A percentile compares a stretch with the other conserved stretches of the same genome.
These are phyloP conservation scores for Aleiodes alternator DNA, from an alignment of 2,888 invertebrate species.

Conservation along the genomic window DNA sequence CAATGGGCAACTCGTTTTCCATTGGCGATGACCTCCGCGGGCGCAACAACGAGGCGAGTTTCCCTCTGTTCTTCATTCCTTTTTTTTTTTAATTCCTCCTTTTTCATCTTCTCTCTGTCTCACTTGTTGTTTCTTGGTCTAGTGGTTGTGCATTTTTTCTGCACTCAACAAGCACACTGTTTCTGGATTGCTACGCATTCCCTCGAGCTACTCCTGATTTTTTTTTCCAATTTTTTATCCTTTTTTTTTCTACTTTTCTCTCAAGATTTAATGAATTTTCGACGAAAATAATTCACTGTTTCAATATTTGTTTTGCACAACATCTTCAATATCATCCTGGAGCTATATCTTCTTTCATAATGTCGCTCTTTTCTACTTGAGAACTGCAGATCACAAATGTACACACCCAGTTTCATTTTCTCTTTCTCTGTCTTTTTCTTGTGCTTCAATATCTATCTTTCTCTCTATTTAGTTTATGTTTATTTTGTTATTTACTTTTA, in stretches of 20 bases:
- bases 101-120: constrained; percentile 2
- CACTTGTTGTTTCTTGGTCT: constrained; percentile 5
- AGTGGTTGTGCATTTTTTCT: too few species aligned
- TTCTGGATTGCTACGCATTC: constrained; percentile 25
- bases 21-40: constrained; percentile 55
- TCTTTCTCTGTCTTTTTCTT: constrained; percentile 2
- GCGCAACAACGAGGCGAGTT: constrained; percentile 40
- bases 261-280: constrained; percentile 28
- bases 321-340: constrained; percentile 16
- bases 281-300: constrained; percentile 17
- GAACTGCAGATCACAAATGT: constrained; percentile 5
- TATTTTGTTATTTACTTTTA: constrained; percentile 35
- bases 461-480: constrained; percentile 12
- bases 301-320: constrained; percentile 16
- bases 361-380: constrained; percentile 2
- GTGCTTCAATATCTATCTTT: constrained; percentile 9
- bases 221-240: not conserved
- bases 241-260: not conserved
- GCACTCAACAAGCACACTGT: constrained; percentile 10
- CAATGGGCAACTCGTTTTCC: constrained; percentile 55
- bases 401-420: constrained; percentile 36
- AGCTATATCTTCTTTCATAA: not conserved
- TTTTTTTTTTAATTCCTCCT: constrained; percentile 9
- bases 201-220: not conserved
- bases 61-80: constrained; percentile 29